Base-by-base conservation (phyloP, 2,797 vertebrate genomes). In the Eurystomus glaucurus region DNA sequence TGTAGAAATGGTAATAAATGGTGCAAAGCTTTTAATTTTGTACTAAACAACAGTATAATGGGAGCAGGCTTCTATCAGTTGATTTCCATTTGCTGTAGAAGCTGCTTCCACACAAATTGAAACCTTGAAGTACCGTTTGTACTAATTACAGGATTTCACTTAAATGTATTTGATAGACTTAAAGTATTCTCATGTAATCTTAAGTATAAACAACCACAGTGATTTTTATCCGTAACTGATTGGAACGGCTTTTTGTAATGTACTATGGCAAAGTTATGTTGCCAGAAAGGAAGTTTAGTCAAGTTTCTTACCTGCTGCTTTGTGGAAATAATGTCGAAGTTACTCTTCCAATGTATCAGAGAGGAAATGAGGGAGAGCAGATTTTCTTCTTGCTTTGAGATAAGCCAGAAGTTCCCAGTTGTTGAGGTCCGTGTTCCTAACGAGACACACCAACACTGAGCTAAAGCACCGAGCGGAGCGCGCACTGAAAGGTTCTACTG, bases 261-360 rank as follows among this genome's bases (percentile, higher is more conserved):
- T 72, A 21, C 70, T 90, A 55, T 90, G 82, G 79, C n/a, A 45
- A 69, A 31, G 4, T 35, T 65, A 15, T 28, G 65, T 43, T 91
- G 76, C 62, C 90, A 93, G 83, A 77, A 88, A 79, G 95, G 95
- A 96, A 93, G 54, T 80, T 88, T 5, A 83, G 70, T 70, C 61
- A 86, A 79, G 69, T 28, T 87, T 88, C 94, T 96, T 74, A 96
- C 94, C 94, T 97, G 85, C 50, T 93, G 75, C 60, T 78, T 33
- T 61, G 46, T 90, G 76, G 85, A 61, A 96, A 71, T 94, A 91
- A 65, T 1, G 8, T 68, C 58, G 57, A 52, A 95, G 29, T 84
- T 7, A 0, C 68, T 95, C 75, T 61, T 69, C 4, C 51, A 60
- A 51, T 31, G 72, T 33, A 22, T 10, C 25, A 58, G 54, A 55